These are phyloP conservation scores for Ophiodon elongatus DNA, from an alignment of 2,113 vertebrate species.

Conservation along the genomic window DNA sequence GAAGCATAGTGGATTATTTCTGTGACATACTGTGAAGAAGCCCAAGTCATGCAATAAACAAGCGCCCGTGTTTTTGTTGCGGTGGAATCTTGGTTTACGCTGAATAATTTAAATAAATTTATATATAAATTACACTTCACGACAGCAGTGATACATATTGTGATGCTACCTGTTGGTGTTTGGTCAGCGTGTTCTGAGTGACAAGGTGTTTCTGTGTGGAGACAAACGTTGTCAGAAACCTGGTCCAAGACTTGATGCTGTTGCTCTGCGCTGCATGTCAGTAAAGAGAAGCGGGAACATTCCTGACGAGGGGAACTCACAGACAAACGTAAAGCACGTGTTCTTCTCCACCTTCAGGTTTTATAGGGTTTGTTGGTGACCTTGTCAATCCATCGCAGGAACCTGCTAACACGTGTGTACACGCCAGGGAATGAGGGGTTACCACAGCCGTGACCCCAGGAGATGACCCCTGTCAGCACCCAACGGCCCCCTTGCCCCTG, in stretches of 20 bases:
- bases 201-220: neutral
- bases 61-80: neutral
- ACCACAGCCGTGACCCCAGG: conserved; percentile 92
- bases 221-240: neutral
- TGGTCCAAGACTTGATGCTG: neutral
- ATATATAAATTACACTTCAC: neutral
- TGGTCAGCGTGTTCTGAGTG: neutral
- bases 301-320: neutral
- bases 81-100: neutral
- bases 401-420: conserved; percentile 91
- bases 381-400: conserved; percentile 89
- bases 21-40: neutral
- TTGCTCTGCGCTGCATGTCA: neutral
- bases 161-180: neutral
- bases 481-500: conserved; percentile 86
- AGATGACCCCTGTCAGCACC: conserved; percentile 90
- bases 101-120: neutral
- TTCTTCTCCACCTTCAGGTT: conserved; percentile 19
- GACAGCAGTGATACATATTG: neutral
- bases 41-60: neutral
- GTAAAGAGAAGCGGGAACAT: neutral
- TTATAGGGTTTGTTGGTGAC: conserved; percentile 69
- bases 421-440: conserved; percentile 90
- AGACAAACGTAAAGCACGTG: neutral
- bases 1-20: neutral